Evolutionary conservation across 2,888 invertebrate species (phyloP).

Genomic region (Eurytoma californica): DNA sequence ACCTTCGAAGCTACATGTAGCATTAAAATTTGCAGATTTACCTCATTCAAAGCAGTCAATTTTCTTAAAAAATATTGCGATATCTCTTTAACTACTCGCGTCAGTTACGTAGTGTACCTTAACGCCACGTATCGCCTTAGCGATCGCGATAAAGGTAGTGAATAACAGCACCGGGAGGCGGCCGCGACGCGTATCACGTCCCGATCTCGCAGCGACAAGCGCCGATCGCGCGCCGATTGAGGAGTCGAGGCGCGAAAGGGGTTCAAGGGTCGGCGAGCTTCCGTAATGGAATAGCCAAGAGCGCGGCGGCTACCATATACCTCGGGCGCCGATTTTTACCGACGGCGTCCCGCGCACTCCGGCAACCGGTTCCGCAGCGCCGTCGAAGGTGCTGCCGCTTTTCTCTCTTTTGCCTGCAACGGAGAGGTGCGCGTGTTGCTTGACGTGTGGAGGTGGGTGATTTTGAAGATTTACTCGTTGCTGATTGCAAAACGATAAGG

Average conservation of each 20-base stretch:
- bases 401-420: neutral
- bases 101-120: neutral
- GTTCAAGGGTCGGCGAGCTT: conserved; percentile 29
- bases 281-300: conserved; percentile 36
- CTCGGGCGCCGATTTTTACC: neutral
- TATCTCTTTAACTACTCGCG: no score
- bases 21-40: no score
- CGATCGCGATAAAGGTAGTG: neutral
- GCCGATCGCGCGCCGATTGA: conserved; percentile 11
- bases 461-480: no score
- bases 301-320: conserved; percentile 3
- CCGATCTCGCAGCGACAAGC: neutral
- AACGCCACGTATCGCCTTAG: neutral
- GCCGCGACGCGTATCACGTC: neutral
- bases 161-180: no score
- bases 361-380: conserved; percentile 45
- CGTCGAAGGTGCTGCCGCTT: conserved; percentile 16
- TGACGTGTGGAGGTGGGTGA: no score
- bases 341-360: conserved; percentile 6
- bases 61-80: no score
- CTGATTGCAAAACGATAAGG: no score
- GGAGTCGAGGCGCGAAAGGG: neutral
- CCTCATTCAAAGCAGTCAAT: no score
- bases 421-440: no score
- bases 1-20: no score